phyloP scores from a whole-genome alignment of 2,888 invertebrate species.

The Pogonocherus hispidulus region DNA sequence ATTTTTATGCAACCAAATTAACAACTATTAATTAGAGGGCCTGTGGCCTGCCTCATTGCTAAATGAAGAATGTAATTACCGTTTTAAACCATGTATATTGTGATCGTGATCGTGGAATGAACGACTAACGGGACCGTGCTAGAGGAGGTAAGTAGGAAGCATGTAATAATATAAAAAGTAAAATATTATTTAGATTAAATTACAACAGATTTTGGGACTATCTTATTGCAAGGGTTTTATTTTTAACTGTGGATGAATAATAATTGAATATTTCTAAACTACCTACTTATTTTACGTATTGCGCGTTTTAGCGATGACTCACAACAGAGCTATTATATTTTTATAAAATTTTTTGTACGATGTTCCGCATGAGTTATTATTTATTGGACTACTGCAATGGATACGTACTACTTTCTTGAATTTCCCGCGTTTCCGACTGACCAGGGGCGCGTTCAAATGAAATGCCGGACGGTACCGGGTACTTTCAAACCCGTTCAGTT shows the following conservation, averaged over 20 bases:
- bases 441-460: too few relatives aligned
- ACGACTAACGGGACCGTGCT: not conserved
- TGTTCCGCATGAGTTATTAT: conserved; percentile 17
- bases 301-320: conserved; percentile 18
- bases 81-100: too few relatives aligned
- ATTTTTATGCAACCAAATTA: conserved; percentile 16
- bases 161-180: not conserved
- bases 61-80: too few relatives aligned
- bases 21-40: not conserved
- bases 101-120: not conserved
- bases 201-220: too few relatives aligned
- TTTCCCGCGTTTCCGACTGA: conserved; percentile 9
- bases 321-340: not conserved
- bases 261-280: not conserved
- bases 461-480: too few relatives aligned
- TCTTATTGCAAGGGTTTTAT: too few relatives aligned
- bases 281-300: conserved; percentile 2
- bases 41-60: not conserved
- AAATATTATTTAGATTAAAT: not conserved
- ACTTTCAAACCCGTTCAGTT: too few relatives aligned
- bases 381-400: conserved; percentile 8
- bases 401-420: conserved; percentile 3
- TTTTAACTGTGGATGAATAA: not conserved
- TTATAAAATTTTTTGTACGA: conserved; percentile 10
- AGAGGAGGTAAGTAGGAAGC: not conserved